Base-by-base conservation (phyloP, 53 echinoderm and acorn worm species). In the Apostichopus leukothele region DNA sequence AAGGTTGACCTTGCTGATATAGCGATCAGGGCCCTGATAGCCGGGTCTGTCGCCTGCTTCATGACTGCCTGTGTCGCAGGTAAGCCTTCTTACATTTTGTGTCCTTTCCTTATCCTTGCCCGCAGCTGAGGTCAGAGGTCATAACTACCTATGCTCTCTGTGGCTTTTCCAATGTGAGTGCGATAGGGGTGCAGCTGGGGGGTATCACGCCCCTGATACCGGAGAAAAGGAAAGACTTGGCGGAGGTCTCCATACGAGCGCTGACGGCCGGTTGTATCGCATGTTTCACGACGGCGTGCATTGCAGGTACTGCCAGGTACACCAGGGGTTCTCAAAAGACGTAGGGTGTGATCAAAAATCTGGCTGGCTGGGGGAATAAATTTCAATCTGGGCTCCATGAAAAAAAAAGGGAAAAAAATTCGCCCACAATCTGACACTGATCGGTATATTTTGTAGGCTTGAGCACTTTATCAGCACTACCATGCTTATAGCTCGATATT, bases 251-350 rank as follows among this genome's bases (percentile, higher is more conserved):
- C 10, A 83, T 96, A 51, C 80, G 96, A 7, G 91, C 96, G 3
- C 90, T 96, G 14, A 89, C 92, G 5, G 93, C 96, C 1, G 96
- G 96, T 7, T 92, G 94, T 3, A 61, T 93, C 0, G 94, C 96
- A 5, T 96, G 96, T 52, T 96, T 96, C 23, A 96, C 93, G 96
- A 96, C 96, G 23, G 96, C 96, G 4, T 96, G 96, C 88, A 91
- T 96, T 76, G 94, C 96, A 61, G 96, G 96, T 39, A 39, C 39
- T 3, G 2, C 39, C 96, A 61, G 96, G 96, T 39, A 39, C 39
- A 39, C 39, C 39, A 39, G 39, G 39, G 39, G 39, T 39, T 39
- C 39, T 39, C 39, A 39, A 39, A 0, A 39, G 39, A 39, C 3
- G 39, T 39, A 39, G 39, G 39, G 39, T 3, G 39, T 39, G 39